These are phyloP conservation scores for Scarus forsteni DNA, from an alignment of 2,797 vertebrate genomes.

Conservation along the genomic window DNA sequence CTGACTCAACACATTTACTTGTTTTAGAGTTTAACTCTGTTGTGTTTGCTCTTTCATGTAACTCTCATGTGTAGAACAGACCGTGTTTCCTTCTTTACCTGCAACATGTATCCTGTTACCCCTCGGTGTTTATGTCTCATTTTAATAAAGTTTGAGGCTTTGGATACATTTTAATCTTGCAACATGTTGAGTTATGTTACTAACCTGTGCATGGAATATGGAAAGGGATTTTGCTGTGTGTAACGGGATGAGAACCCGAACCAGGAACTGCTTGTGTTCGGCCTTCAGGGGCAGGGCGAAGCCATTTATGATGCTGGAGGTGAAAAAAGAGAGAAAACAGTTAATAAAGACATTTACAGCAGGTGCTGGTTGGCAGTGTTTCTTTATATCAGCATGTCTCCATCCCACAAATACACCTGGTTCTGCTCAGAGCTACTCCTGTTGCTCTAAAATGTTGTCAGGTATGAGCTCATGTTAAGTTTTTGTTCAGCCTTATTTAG, in stretches of 20 bases:
- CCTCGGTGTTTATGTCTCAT: not conserved
- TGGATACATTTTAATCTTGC: not conserved
- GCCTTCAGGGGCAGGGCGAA: constrained; percentile 94
- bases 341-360: no score
- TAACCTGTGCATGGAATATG: constrained; percentile 94
- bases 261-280: constrained; percentile 94
- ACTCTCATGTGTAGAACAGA: no score
- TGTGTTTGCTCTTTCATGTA: no score
- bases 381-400: no score
- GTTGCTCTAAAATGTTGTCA: no score
- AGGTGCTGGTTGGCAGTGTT: no score
- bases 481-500: no score
- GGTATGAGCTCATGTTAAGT: no score
- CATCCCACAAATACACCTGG: no score
- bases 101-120: not conserved
- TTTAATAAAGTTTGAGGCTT: not conserved
- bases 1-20: no score
- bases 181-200: constrained; percentile 34
- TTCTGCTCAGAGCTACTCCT: no score
- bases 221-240: constrained; percentile 94
- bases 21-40: no score
- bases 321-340: not conserved
- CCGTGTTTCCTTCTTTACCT: not conserved
- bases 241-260: constrained; percentile 92
- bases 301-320: constrained; percentile 89